Conservation (phyloP, 2,797 vertebrate genomes). For the Oceanodroma leucorhoa region DNA sequence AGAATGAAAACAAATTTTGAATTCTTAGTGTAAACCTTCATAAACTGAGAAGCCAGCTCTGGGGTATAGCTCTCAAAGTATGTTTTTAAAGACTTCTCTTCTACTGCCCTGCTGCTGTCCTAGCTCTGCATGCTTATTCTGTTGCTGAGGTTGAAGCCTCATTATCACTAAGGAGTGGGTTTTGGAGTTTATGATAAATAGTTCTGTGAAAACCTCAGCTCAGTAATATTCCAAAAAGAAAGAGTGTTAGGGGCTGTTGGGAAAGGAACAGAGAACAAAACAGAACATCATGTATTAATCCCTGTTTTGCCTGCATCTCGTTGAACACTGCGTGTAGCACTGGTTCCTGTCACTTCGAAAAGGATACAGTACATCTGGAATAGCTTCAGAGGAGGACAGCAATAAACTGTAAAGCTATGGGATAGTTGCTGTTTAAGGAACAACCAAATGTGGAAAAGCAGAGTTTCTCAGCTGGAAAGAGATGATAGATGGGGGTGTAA, state of each 20-base stretch:
- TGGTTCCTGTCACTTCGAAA: not conserved
- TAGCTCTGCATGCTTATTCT: not conserved
- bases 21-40: not conserved
- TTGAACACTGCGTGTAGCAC: rapidly evolving
- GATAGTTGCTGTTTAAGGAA: not conserved
- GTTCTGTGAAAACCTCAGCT: not conserved
- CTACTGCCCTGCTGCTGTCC: not conserved
- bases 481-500: not conserved
- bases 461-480: not conserved
- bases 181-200: not conserved
- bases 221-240: not conserved
- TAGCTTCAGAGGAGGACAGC: not conserved
- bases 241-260: not conserved
- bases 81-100: not conserved
- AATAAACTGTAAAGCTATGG: not conserved
- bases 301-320: not conserved
- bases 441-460: not conserved
- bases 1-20: slow-evolving; percentile 2
- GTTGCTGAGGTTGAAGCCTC: not conserved
- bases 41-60: not conserved
- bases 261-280: not conserved
- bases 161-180: not conserved
- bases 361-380: not conserved
- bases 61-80: not conserved
- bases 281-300: not conserved